phyloP scores from a whole-genome alignment of 2,888 invertebrate species.

The Caenorhabditis zanzibari region DNA sequence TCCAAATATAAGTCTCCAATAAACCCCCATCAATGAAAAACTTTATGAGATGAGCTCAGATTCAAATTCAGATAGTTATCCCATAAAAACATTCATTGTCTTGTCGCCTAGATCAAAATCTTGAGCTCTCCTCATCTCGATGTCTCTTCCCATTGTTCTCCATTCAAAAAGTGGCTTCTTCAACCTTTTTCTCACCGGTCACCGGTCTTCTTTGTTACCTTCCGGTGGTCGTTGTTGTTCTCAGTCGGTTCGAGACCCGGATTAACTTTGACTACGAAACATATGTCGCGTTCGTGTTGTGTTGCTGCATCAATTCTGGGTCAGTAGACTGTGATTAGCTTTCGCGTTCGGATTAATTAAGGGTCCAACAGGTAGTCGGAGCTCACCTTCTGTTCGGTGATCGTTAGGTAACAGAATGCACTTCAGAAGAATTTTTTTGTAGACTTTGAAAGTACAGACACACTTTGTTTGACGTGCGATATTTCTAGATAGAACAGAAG shows the following conservation, averaged over 20 bases:
- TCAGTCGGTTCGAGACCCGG: constrained; percentile 46
- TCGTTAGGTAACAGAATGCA: constrained; percentile 1
- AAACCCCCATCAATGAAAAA: too few relatives aligned
- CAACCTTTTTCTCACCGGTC: constrained; percentile 43
- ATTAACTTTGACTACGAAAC: constrained; percentile 67
- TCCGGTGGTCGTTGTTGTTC: constrained; percentile 44
- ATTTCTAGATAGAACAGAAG: not conserved
- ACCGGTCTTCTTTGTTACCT: constrained; percentile 50
- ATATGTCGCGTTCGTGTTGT: constrained; percentile 60
- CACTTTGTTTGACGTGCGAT: constrained; percentile 42
- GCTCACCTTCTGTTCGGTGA: constrained; percentile 32
- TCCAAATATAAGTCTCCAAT: too few relatives aligned
- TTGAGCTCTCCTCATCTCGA: constrained; percentile 11
- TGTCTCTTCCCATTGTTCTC: constrained; percentile 38
- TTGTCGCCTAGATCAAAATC: constrained; percentile 44
- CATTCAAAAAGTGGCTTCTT: constrained; percentile 33
- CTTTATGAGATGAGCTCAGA: constrained; percentile 54
- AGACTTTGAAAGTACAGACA: constrained; percentile 24
- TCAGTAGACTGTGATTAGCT: constrained; percentile 62
- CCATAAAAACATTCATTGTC: constrained; percentile 16
- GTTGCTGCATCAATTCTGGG: constrained; percentile 64
- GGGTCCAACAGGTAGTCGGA: constrained; percentile 19
- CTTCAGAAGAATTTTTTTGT: not conserved
- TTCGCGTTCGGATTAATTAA: constrained; percentile 54
- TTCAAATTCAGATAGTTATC: constrained; percentile 29